Evolutionary conservation across 1,140 invertebrate species (phyloP).

Genomic region (Caenorhabditis inopinata): DNA sequence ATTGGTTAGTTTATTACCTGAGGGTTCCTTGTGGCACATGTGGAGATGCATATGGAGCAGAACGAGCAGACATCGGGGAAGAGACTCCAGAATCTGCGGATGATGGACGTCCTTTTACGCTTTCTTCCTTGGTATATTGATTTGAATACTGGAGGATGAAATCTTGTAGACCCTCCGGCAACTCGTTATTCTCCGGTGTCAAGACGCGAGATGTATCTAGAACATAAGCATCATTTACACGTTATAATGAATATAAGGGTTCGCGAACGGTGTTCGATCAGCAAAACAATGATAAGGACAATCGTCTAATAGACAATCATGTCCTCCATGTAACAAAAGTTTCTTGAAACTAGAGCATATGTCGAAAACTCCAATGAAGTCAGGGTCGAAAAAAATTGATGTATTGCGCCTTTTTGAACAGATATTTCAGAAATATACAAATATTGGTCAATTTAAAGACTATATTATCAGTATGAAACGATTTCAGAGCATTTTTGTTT

Average conservation of each 20-base stretch:
- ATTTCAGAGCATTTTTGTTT: too few species aligned
- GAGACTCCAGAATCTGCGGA: slow-evolving; percentile 43
- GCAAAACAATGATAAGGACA: not conserved
- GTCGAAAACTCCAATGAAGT: not conserved
- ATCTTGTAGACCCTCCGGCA: slow-evolving; percentile 64
- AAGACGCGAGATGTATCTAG: slow-evolving; percentile 8
- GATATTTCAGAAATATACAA: too few species aligned
- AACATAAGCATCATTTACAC: not conserved
- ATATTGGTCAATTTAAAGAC: too few species aligned
- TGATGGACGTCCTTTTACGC: slow-evolving; percentile 29
- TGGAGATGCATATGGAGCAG: slow-evolving; percentile 45
- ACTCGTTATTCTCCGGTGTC: slow-evolving; percentile 48
- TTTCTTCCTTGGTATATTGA: slow-evolving; percentile 47
- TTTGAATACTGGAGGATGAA: slow-evolving; percentile 66
- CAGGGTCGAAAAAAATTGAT: not conserved
- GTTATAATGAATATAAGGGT: not conserved
- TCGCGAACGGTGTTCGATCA: not conserved
- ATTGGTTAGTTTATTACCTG: slow-evolving; percentile 42
- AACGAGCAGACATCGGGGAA: slow-evolving; percentile 50
- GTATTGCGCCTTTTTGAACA: too few species aligned
- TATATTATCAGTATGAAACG: too few species aligned
- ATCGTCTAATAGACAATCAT: too few species aligned
- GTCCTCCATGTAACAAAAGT: too few species aligned
- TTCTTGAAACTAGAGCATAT: too few species aligned
- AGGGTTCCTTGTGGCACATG: slow-evolving; percentile 45